Conservation (phyloP, 1,140 invertebrate genomes). For the Solen grandis region DNA sequence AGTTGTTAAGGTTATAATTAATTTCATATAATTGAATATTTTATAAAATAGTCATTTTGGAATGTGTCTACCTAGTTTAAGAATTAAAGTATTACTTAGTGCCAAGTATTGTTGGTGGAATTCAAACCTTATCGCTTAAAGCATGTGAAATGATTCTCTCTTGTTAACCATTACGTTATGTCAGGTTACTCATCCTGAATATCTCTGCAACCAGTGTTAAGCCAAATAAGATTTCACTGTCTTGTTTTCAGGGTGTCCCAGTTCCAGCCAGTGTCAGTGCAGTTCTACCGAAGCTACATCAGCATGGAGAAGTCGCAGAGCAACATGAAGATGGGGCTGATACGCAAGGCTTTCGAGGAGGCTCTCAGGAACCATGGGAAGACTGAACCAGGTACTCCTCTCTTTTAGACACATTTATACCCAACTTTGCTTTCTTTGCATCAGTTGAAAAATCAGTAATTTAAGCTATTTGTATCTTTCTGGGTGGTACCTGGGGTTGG, state of each 20-base stretch:
- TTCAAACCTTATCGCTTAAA: neutral
- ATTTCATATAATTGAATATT: too few species aligned
- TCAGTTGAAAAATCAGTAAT: neutral
- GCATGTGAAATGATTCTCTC: neutral
- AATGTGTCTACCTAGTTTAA: too few species aligned
- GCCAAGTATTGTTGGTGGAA: neutral
- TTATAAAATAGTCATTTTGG: too few species aligned
- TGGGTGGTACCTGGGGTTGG: neutral
- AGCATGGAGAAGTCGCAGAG: slow-evolving; percentile 38
- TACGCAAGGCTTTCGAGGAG: slow-evolving; percentile 30
- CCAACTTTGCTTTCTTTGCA: too few species aligned
- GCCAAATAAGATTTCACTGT: neutral
- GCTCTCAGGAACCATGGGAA: slow-evolving; percentile 41
- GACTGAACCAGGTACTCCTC: slow-evolving; percentile 11
- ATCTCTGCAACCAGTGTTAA: neutral
- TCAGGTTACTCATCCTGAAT: neutral
- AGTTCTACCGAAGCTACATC: slow-evolving; percentile 34
- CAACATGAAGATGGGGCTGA: slow-evolving; percentile 31
- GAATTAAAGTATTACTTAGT: neutral
- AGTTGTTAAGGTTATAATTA: too few species aligned
- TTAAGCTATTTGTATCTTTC: neutral
- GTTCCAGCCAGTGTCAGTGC: slow-evolving; percentile 34
- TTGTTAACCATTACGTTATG: neutral
- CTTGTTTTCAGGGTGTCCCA: slow-evolving; percentile 8
- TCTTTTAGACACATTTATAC: too few species aligned